phyloP scores from a whole-genome alignment of 1,140 invertebrate genomes.

The Caenorhabditis remanei region DNA sequence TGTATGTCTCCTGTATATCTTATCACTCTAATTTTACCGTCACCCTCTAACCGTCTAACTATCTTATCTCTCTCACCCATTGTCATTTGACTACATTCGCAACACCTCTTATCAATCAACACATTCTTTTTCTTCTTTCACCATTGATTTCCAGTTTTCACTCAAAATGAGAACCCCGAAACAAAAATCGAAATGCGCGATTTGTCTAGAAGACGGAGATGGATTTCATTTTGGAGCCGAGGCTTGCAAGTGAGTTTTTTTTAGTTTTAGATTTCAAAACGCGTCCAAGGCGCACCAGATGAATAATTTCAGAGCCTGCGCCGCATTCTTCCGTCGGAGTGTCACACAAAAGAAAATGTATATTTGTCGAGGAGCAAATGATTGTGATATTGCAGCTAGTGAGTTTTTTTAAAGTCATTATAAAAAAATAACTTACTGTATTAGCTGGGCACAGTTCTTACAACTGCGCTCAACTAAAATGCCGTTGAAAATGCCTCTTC shows the following conservation, averaged over 20 bases:
- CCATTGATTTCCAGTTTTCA: background rate
- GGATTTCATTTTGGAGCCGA: slow-evolving; percentile 30
- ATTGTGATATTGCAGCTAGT: slow-evolving; percentile 12
- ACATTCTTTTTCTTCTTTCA: no score
- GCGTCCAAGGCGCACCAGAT: no score
- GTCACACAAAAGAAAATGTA: background rate
- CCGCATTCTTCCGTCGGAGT: background rate
- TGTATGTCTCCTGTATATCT: no score
- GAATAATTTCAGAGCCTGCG: background rate
- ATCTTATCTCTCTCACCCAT: no score
- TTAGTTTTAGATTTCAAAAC: background rate
- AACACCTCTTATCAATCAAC: no score
- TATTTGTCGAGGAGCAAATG: background rate
- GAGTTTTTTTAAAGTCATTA: background rate
- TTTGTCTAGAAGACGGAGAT: slow-evolving; percentile 4
- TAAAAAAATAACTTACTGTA: no score
- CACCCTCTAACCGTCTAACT: no score
- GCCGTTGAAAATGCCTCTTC: no score
- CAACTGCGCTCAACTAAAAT: no score
- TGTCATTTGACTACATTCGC: no score
- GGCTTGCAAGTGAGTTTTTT: slow-evolving; percentile 7
- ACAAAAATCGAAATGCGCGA: background rate
- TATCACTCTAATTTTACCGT: no score
- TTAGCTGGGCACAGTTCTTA: no score
- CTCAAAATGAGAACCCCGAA: slow-evolving; percentile 4